Base-by-base conservation (phyloP, 2,113 vertebrate genomes). In the Cebidichthys violaceus region DNA sequence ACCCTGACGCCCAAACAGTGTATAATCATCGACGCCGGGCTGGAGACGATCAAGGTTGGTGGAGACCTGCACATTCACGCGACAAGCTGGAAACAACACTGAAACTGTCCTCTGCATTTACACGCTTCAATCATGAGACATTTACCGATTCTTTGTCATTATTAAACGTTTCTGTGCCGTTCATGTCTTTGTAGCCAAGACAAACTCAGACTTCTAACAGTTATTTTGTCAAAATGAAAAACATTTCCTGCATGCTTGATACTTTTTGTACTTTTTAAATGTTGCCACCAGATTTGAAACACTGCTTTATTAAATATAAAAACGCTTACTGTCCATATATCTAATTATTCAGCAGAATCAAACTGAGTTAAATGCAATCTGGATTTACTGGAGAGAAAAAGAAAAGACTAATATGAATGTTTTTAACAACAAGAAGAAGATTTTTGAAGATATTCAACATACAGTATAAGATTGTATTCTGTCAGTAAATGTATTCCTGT, bases 1-100 rank as follows among this genome's bases (percentile, higher is more conserved):
- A 98, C 90, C 54, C 95, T 99, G 66, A 98, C 97, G 31, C 97
- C 98, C 59, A 99, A 98, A 89, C 98, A 99, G 87, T 99, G 98
- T 85, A 92, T 96, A 0, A 92, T 99, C 60, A 95, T 99, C 14
- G 97, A 99, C 41, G 94, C 97, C 6, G 95, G 97, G 0, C 92
- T 99, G 86, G 98, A 99, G 84, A 96, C 96, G 1, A 96, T 99
- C 89, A 99, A 99, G 97, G 98, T 99, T 22, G 10, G 65, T 50
- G 64, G 24, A 64, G 33, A 35, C 22, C 20, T 55, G 0, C 47
- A 64, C 13, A 1, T 6, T 50, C 24, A 64, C 13, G 15, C 35
- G 4, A 65, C 62, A 27, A 33, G 13, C 43, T 3, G 17, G 1
- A 35, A 18, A 11, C 41, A 31, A 29, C 14, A 3, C 1, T 2